Percentiles rank a stretch among this genome's conserved stretches.
Evolutionary conservation across 2,888 invertebrate genomes (phyloP).

Genomic region (Acleris emargana): DNA sequence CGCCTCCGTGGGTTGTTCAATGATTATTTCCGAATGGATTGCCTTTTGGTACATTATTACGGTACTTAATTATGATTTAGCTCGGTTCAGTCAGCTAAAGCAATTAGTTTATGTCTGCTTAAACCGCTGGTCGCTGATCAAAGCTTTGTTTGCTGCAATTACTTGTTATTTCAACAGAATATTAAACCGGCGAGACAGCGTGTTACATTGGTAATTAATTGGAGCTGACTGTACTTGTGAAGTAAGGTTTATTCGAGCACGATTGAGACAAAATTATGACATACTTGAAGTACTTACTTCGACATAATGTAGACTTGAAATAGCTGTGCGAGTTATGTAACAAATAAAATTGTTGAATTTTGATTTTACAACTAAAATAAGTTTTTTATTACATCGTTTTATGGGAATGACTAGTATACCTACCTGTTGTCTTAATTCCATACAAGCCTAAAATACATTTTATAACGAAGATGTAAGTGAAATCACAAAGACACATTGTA

Average conservation of each 20-base stretch:
- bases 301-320: too few relatives aligned
- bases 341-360: too few relatives aligned
- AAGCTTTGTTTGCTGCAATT: conserved; percentile 53
- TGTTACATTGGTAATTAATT: conserved; percentile 20
- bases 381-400: too few relatives aligned
- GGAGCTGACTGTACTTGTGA: conserved; percentile 4
- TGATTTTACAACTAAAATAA: too few relatives aligned
- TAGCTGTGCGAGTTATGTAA: too few relatives aligned
- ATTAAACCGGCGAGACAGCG: conserved; percentile 6
- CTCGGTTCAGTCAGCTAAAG: conserved; percentile 49
- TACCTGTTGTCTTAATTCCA: too few relatives aligned
- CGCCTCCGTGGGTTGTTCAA: conserved; percentile 43
- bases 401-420: too few relatives aligned
- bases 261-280: neutral
- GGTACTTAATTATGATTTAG: conserved; percentile 59
- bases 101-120: conserved; percentile 42
- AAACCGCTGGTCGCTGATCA: conserved; percentile 51
- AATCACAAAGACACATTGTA: too few relatives aligned
- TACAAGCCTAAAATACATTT: too few relatives aligned
- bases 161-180: conserved; percentile 25
- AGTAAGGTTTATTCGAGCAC: neutral
- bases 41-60: conserved; percentile 60
- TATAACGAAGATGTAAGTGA: too few relatives aligned
- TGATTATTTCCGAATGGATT: conserved; percentile 55
- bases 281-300: neutral